Conservation (phyloP, 2,888 invertebrate species). For the Cheilosia scutellata region DNA sequence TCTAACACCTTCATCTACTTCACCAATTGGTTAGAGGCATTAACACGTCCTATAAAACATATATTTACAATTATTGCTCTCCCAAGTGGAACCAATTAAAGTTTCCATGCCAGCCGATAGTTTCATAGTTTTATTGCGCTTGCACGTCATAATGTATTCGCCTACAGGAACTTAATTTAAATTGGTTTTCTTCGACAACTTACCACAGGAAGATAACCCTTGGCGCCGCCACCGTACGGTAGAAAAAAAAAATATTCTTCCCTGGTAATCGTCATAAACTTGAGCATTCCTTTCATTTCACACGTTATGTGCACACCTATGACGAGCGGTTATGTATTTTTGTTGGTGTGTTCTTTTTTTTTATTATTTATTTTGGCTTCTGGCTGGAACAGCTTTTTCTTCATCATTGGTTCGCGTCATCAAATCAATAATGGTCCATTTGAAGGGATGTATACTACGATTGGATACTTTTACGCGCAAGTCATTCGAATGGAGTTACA, state of each 20-base stretch:
- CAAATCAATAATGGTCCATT: slow-evolving; percentile 76
- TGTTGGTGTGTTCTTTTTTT: background rate
- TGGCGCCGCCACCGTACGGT: background rate
- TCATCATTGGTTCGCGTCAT: slow-evolving; percentile 71
- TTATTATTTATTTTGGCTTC: slow-evolving; percentile 48
- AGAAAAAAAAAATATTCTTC: background rate
- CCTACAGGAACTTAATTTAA: slow-evolving; percentile 12
- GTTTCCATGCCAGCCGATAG: slow-evolving; percentile 19
- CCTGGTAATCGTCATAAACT: slow-evolving; percentile 5
- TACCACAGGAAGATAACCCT: background rate
- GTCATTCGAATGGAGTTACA: slow-evolving; percentile 52
- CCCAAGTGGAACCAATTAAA: slow-evolving; percentile 28
- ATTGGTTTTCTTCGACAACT: slow-evolving; percentile 1
- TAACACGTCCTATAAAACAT: background rate
- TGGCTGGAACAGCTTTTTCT: slow-evolving; percentile 43
- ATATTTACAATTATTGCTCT: background rate
- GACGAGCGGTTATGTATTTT: slow-evolving; percentile 8
- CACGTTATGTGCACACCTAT: slow-evolving; percentile 17
- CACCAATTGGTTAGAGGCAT: background rate
- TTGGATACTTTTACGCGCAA: slow-evolving; percentile 75
- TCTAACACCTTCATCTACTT: background rate
- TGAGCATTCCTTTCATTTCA: background rate
- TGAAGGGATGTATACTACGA: slow-evolving; percentile 60
- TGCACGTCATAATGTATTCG: slow-evolving; percentile 10
- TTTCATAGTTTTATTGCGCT: slow-evolving; percentile 41